Evolutionary conservation across 2,888 invertebrate species (phyloP).

Genomic region (Spilosoma lubricipeda): DNA sequence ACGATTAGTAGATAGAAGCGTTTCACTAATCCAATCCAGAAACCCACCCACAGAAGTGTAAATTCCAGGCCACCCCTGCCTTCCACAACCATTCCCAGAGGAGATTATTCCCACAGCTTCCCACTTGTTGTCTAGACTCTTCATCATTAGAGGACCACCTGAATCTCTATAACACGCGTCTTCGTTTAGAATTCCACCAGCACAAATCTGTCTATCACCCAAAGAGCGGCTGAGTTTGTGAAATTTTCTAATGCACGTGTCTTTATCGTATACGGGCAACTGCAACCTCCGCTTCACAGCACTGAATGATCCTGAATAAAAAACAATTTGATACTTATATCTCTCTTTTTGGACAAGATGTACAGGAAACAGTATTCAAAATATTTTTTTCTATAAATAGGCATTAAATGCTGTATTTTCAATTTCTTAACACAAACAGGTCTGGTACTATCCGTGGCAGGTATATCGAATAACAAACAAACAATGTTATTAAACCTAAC

Average conservation of each 20-base stretch:
- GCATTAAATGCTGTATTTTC: no score
- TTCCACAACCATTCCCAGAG: conserved; percentile 89
- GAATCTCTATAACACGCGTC: conserved; percentile 93
- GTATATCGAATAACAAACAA: no score
- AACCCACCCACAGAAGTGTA: conserved; percentile 88
- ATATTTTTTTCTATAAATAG: no score
- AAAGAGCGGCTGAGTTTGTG: conserved; percentile 77
- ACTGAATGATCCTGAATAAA: conserved; percentile 76
- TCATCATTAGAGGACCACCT: conserved; percentile 91
- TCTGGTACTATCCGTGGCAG: no score
- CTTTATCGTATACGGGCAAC: conserved; percentile 84
- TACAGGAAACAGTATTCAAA: no score
- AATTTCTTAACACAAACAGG: no score
- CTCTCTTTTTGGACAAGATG: no score
- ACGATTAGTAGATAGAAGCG: conserved; percentile 65
- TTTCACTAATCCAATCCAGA: conserved; percentile 86
- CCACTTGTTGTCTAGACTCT: conserved; percentile 81
- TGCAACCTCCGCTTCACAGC: conserved; percentile 88
- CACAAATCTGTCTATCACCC: conserved; percentile 88
- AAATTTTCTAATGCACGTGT: conserved; percentile 84
- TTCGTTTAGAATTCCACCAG: conserved; percentile 88
- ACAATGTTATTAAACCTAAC: no score
- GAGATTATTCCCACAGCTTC: conserved; percentile 89
- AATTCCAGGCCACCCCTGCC: conserved; percentile 89
- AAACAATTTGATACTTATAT: neutral